Percentiles rank a stretch among this genome's conserved stretches.
These are phyloP conservation scores for Craseonycteris thonglongyai DNA, from an alignment of 2,113 vertebrate genomes.

Conservation along the genomic window DNA sequence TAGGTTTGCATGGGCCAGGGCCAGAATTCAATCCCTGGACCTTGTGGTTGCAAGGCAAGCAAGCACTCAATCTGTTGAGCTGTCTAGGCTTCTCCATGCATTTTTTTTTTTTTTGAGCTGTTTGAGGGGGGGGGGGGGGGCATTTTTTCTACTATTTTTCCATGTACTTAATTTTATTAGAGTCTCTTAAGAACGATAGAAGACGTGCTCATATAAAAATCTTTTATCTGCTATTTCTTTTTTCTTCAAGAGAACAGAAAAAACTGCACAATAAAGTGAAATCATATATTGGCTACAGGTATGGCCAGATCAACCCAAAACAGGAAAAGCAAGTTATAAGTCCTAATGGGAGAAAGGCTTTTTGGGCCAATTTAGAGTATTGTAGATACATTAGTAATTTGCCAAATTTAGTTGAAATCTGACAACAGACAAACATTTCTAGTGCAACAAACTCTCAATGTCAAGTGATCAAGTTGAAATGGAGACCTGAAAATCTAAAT, in stretches of 20 bases:
- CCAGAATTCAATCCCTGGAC: no score
- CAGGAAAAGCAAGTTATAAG: background rate
- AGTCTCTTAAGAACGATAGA: background rate
- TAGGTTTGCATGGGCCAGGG: no score
- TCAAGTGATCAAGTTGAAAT: constrained; percentile 9
- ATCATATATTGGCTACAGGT: background rate
- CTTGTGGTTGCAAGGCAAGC: no score
- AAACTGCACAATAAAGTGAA: background rate
- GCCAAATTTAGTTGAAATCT: background rate
- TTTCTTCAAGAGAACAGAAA: background rate
- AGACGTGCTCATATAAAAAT: background rate
- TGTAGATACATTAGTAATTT: background rate
- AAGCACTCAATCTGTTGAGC: no score
- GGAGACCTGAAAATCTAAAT: background rate
- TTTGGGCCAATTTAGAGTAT: background rate
- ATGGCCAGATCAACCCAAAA: background rate
- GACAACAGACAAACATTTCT: background rate
- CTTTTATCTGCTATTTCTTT: background rate
- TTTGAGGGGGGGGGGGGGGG: background rate
- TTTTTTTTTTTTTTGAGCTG: background rate
- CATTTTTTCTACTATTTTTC: background rate
- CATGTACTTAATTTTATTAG: background rate
- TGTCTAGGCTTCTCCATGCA: no score
- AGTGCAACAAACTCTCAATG: background rate
- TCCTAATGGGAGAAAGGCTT: background rate